phyloP scores from a whole-genome alignment of 2,113 vertebrate species.

The Leucopsar rothschildi region DNA sequence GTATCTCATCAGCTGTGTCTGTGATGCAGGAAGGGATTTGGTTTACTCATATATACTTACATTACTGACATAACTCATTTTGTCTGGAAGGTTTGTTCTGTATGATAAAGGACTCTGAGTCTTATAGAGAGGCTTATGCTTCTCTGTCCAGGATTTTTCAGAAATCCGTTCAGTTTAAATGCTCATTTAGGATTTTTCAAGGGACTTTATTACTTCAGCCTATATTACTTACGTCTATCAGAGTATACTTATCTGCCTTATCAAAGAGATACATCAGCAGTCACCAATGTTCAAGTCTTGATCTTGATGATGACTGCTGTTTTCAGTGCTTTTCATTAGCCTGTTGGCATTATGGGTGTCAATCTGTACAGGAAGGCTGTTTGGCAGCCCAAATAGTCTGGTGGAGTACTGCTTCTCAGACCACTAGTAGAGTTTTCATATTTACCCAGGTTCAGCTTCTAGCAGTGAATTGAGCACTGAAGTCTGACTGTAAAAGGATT shows the following conservation, averaged over 20 bases:
- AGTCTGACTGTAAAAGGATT: background rate
- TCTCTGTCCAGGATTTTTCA: background rate
- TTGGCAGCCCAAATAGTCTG: background rate
- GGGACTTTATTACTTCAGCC: background rate
- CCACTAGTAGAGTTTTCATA: background rate
- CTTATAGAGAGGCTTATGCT: background rate
- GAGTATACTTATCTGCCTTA: background rate
- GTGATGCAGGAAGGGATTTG: background rate
- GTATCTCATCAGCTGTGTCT: background rate
- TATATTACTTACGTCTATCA: background rate
- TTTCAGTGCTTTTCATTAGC: background rate
- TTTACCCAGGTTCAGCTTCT: background rate
- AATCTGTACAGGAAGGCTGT: accelerated
- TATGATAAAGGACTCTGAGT: background rate
- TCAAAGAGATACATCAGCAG: background rate
- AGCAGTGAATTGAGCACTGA: background rate
- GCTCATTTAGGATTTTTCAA: background rate
- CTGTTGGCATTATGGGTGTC: background rate
- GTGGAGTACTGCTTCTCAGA: background rate
- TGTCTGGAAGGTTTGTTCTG: background rate
- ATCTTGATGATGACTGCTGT: background rate
- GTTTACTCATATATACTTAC: background rate
- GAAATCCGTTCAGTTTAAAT: background rate
- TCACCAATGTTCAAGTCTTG: background rate
- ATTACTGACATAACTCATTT: background rate